Evolutionary conservation across 2,888 invertebrate genomes (phyloP), one percentile per base, ranked within the genome.

Genomic region (Flabesymbios commensalis): DNA sequence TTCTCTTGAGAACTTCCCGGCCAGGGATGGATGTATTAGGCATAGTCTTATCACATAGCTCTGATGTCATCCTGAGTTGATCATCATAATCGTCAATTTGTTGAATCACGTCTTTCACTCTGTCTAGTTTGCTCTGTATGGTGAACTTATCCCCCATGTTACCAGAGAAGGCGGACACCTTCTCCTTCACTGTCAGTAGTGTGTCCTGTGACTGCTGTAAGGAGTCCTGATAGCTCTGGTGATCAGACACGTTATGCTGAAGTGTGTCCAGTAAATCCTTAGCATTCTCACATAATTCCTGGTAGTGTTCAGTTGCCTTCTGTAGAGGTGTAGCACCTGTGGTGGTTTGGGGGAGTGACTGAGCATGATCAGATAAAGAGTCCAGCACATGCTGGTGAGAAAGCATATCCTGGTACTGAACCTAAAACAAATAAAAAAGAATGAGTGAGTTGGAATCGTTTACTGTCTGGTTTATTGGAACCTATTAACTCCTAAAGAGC

Each of bases 111-210:
- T 63, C 83, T 78, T 80, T 88, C 41, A 95, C 87, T 80, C 92
- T 92, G 43, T 86, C 87, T 19, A 94, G 84, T 75, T 93, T 88
- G 43, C 89, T 88, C 78, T 93, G 91, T 17, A 96, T 84, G 0
- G 90, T 88, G 41, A 90, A 87, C 80, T 93, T 92, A 73, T 91
- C 94, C 4, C 95, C 95, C 39, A 90, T 90, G 70, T 90, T 91
- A 81, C 95, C 94, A 71, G 81, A 90, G 71, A 91, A 88, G 59
- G 89, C 87, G 49, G 90, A 88, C 5, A 96, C 84, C 70, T 90
- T 90, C 77, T 95, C 94, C 90, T 93, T 92, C 29, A 93, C 87
- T 74, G 91, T 90, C 78, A 93, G 93, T 74, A 94, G 91, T 81
- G 94, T 94, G 72, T 92, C 90, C 74, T 89, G 90, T 75, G 91